These are phyloP conservation scores for Brachyhypopomus occidentalis DNA, from an alignment of 2,113 vertebrate genomes.

Conservation along the genomic window DNA sequence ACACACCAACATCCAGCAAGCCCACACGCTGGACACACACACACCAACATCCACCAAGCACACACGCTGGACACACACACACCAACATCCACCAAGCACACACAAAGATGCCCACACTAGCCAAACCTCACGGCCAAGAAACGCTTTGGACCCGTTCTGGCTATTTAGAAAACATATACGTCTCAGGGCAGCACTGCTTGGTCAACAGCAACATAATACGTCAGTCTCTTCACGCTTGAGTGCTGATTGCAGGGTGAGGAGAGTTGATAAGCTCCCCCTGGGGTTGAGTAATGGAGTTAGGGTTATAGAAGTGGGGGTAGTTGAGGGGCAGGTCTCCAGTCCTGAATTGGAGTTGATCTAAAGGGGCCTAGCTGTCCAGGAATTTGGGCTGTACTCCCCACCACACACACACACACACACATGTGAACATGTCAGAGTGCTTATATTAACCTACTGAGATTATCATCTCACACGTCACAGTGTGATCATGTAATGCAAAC, in stretches of 20 bases:
- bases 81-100: slow-evolving; percentile 2
- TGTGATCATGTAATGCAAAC: too few relatives aligned
- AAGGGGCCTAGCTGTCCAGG: neutral
- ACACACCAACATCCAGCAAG: neutral
- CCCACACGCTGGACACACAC: slow-evolving; percentile 19
- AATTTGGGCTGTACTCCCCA: neutral
- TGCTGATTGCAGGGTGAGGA: slow-evolving; percentile 11
- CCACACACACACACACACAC: too few relatives aligned
- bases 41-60: neutral
- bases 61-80: slow-evolving; percentile 22
- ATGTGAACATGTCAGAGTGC: too few relatives aligned
- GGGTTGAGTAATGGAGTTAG: slow-evolving; percentile 23
- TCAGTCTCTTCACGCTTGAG: slow-evolving; percentile 5
- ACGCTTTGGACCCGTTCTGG: slow-evolving; percentile 9
- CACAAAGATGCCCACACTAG: slow-evolving; percentile 1
- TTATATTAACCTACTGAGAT: too few relatives aligned
- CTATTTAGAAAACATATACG: slow-evolving; percentile 24
- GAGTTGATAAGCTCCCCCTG: slow-evolving; percentile 5
- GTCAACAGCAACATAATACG: slow-evolving; percentile 3
- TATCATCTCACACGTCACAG: too few relatives aligned
- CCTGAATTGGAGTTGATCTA: slow-evolving; percentile 2
- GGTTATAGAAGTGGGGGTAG: neutral
- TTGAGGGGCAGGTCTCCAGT: neutral
- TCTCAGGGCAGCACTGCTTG: neutral
- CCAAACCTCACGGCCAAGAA: slow-evolving; percentile 15